A percentile compares a stretch with the other conserved stretches of the same genome.
phyloP scores from a whole-genome alignment of 2,113 vertebrate species.

The Stomatorhinus ivindoensis region DNA sequence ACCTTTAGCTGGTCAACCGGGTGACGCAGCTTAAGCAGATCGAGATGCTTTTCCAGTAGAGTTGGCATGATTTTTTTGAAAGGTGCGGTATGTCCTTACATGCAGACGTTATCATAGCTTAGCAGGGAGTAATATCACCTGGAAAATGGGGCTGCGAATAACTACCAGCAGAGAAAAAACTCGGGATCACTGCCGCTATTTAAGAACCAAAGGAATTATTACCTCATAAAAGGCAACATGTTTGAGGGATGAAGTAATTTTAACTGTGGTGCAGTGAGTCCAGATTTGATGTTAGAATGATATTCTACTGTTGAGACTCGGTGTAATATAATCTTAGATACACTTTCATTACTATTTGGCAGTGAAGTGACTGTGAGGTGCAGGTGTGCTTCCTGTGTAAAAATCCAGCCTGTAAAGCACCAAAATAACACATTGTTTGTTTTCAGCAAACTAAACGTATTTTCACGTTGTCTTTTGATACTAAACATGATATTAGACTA shows the following conservation, averaged over 20 bases:
- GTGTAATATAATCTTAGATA: background rate
- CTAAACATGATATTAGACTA: background rate
- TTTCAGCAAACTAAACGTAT: background rate
- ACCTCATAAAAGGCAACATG: background rate
- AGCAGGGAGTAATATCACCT: background rate
- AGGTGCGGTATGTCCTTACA: background rate
- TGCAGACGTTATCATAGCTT: background rate
- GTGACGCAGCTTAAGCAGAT: background rate
- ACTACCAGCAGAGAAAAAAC: background rate
- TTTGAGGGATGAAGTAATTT: background rate
- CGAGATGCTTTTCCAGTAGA: background rate
- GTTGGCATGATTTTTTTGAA: background rate
- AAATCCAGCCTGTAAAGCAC: background rate
- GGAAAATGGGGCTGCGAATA: background rate
- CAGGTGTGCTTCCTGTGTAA: background rate
- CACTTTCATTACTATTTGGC: background rate
- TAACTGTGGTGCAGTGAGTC: background rate
- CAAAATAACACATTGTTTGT: background rate
- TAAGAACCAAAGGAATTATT: conserved; percentile 3
- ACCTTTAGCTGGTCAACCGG: background rate
- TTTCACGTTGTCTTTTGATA: background rate
- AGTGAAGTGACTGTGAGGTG: background rate
- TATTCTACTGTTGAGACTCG: background rate
- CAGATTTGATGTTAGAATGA: background rate
- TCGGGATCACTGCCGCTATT: background rate